A percentile compares a stretch with the other conserved stretches of the same genome.
Evolutionary conservation across 2,888 invertebrate species (phyloP).

Genomic region (Clunio marinus): DNA sequence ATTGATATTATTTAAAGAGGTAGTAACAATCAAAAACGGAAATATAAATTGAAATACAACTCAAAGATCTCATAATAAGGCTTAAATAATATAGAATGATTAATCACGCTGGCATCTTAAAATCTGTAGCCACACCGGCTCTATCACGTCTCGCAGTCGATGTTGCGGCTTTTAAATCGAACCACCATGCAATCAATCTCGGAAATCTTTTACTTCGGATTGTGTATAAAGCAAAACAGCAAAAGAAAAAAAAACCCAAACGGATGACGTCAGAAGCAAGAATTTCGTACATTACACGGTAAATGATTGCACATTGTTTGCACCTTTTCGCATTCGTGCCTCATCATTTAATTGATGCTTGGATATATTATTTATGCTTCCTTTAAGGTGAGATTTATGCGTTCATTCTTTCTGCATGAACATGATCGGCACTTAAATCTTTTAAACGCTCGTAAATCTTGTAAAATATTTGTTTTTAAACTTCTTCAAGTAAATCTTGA

Average conservation of each 20-base stretch:
- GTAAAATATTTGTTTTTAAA: too few relatives aligned
- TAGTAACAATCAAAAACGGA: neutral
- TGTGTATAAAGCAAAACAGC: too few relatives aligned
- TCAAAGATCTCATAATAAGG: neutral
- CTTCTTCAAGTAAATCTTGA: too few relatives aligned
- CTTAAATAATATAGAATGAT: neutral
- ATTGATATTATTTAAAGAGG: neutral
- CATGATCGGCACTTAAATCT: too few relatives aligned
- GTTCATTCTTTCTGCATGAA: too few relatives aligned
- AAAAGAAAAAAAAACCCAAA: neutral
- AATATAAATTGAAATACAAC: neutral
- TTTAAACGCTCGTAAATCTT: too few relatives aligned
- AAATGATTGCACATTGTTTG: neutral
- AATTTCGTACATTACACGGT: too few relatives aligned
- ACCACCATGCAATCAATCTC: conserved; percentile 6
- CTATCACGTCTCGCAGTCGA: neutral
- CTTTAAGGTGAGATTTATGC: too few relatives aligned
- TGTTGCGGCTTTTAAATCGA: neutral
- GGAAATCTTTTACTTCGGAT: too few relatives aligned
- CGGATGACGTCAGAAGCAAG: neutral
- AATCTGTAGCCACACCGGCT: neutral
- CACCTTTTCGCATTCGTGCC: neutral
- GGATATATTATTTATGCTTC: too few relatives aligned
- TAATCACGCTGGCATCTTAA: neutral
- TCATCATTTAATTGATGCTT: too few relatives aligned